These are phyloP conservation scores for Parapristionchus giblindavisi DNA, from an alignment of 2,888 invertebrate genomes.

Conservation along the genomic window DNA sequence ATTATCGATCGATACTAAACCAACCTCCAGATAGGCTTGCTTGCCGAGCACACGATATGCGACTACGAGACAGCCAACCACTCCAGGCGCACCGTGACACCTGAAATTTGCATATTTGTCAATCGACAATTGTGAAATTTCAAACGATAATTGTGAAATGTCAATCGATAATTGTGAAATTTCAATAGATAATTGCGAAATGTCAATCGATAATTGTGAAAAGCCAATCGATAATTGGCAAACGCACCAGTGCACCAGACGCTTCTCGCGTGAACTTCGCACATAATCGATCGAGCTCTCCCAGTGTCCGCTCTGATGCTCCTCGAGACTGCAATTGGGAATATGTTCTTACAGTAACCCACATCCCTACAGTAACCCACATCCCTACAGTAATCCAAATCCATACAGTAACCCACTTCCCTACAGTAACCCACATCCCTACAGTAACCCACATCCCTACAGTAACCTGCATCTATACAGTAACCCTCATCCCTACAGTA, in stretches of 20 bases:
- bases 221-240: background rate
- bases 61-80: conserved; percentile 82
- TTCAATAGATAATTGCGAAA: background rate
- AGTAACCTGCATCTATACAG: too few species aligned
- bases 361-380: too few species aligned
- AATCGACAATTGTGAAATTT: background rate
- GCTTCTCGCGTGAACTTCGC: conserved; percentile 15
- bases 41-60: conserved; percentile 82
- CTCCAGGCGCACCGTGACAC: conserved; percentile 88
- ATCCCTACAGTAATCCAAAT: too few species aligned
- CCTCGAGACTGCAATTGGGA: conserved; percentile 23
- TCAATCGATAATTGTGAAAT: background rate
- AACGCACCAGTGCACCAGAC: conserved; percentile 36
- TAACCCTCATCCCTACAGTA: too few species aligned
- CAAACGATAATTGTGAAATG: background rate
- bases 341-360: too few species aligned
- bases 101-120: too few species aligned
- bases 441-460: too few species aligned
- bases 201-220: background rate
- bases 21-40: conserved; percentile 78
- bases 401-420: too few species aligned
- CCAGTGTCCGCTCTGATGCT: conserved; percentile 34
- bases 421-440: too few species aligned
- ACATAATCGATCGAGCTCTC: conserved; percentile 9
- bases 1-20: too few species aligned